phyloP scores from a whole-genome alignment of 1,140 invertebrate species.

The Mycetomoellerius zeteki region DNA sequence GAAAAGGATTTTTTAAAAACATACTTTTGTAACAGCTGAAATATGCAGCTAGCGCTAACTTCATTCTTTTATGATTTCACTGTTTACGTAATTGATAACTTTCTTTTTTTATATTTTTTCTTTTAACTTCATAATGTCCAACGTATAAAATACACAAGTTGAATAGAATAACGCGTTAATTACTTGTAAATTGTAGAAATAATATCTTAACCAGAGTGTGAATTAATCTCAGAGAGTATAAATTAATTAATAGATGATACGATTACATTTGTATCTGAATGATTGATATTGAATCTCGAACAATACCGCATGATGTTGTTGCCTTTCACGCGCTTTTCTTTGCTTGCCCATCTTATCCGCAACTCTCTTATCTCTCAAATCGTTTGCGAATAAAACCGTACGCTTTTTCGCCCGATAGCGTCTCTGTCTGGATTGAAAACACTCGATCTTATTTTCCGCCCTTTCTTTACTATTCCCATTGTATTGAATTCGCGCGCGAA shows the following conservation, averaged over 20 bases:
- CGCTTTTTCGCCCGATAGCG: conserved; percentile 15
- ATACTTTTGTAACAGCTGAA: background rate
- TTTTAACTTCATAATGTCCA: background rate
- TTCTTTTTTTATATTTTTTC: background rate
- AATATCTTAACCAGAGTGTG: conserved; percentile 19
- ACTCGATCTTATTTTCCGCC: conserved; percentile 14
- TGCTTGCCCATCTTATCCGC: background rate
- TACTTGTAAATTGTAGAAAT: background rate
- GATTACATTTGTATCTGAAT: background rate
- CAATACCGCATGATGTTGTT: background rate
- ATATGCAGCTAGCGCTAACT: background rate
- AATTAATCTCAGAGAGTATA: background rate
- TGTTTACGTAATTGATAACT: background rate
- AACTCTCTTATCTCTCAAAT: conserved; percentile 11
- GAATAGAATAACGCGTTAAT: background rate
- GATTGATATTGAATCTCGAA: background rate
- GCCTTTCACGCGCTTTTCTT: background rate
- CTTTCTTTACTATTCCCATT: background rate
- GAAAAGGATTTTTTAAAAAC: background rate
- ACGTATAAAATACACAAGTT: background rate
- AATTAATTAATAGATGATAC: conserved; percentile 15
- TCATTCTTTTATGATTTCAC: background rate
- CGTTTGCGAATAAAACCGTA: conserved; percentile 21
- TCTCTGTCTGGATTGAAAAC: conserved; percentile 19
- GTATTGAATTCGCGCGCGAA: background rate